Evolutionary conservation across 1,140 invertebrate species (phyloP), one percentile per base, ranked within the genome.

Genomic region (Venturia canescens): DNA sequence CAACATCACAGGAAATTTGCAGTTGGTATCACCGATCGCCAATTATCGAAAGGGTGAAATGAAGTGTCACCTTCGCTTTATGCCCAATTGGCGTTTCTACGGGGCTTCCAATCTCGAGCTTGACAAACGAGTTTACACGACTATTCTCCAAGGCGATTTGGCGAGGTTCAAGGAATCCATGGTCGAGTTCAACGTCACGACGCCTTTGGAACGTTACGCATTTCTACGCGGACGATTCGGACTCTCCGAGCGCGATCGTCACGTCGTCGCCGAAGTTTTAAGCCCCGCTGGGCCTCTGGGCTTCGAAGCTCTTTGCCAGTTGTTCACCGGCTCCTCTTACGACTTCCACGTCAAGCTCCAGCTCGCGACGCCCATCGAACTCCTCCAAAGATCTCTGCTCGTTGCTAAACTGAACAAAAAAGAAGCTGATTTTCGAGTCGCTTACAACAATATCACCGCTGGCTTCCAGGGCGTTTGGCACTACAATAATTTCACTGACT

Each of bases 401-500:
- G 91, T 94, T 1, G 94, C 93, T 0, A 95, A 95, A 88, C 86
- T 95, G 26, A 91, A 86, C 74, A 92, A 93, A 60, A 89, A 91
- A 0, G 93, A 95, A 86, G 92, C 95, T 9, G 95, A 97, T 85
- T 95, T 96, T 85, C 91, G 96, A 53, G 89, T 95, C 3, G 94
- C 94, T 21, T 97, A 95, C 93, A 96, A 96, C 74, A 93, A 93
- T n/a, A 92, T 96, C 82, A 93, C 94, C 2, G 91, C 95, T 44
- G 96, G 96, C 31, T 96, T 97, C 83, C 94, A 94, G 3, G 96
- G 95, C 44, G 93, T 95, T 53, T 96, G 95, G 95, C 94, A 94
- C 78, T 96, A 94, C 87, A 89, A 92, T n/a, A 94, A 94, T 53
- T 83, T 94, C 0, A 93, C 93, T 5, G 93, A 97, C 88, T 96